Evolutionary conservation across 2,797 vertebrate genomes (phyloP).

Genomic region (Taenioides sp.): DNA sequence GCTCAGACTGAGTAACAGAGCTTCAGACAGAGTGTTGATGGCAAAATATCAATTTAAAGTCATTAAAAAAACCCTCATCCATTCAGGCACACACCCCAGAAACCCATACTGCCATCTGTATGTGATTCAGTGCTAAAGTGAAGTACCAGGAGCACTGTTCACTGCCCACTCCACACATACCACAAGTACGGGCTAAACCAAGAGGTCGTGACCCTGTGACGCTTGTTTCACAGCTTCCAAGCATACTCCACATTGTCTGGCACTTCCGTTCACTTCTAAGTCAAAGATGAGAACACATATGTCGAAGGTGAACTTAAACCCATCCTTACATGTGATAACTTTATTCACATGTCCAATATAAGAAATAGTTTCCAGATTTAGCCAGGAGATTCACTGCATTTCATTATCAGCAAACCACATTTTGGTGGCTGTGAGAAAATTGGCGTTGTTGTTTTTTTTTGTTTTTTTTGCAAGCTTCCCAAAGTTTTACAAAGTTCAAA

Average conservation of each 20-base stretch:
- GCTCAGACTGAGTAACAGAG: too few species aligned
- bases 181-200: conserved; percentile 19
- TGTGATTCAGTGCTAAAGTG: background rate
- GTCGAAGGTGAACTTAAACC: background rate
- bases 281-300: conserved; percentile 4
- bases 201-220: conserved; percentile 26
- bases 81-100: background rate
- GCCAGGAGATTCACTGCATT: too few species aligned
- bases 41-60: too few species aligned
- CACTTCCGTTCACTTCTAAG: conserved; percentile 17
- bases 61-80: too few species aligned
- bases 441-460: too few species aligned
- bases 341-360: too few species aligned
- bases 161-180: conserved; percentile 8
- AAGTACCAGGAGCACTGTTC: background rate
- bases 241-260: conserved; percentile 21
- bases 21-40: too few species aligned
- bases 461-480: background rate
- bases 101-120: background rate
- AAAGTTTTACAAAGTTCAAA: too few species aligned
- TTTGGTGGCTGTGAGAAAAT: background rate
- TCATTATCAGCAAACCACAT: too few species aligned
- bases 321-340: background rate
- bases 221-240: conserved; percentile 26
- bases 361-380: background rate